Base-by-base conservation (phyloP, 2,797 vertebrate species). In the Microcaecilia unicolor region DNA sequence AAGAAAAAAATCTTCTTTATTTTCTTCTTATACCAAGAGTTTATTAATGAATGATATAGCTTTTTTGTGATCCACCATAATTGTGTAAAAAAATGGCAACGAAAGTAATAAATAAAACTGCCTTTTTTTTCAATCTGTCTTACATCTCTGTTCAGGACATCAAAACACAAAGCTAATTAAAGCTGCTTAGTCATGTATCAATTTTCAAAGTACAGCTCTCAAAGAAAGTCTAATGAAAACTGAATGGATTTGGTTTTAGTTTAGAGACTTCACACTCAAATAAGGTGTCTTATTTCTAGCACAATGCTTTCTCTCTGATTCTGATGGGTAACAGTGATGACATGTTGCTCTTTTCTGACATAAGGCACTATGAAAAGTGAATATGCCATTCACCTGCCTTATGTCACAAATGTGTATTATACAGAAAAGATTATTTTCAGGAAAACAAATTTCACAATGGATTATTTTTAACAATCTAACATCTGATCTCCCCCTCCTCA, bases 101-200 rank as follows among this genome's bases (percentile, higher is more conserved):
- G 71, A 64, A 75, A 72, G 59, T 69, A 74, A 87, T 87, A 88
- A 89, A 88, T 83, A 86, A 79, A 86, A 75, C 64, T 68, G 61
- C 67, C 25, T 39, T 39, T 28, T 48, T 72, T 64, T 68, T 35
- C 34, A 72, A 74, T 71, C 69, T 76, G 66, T 76, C 33, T 68
- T 77, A 81, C 77, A 68, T 50, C 41, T 73, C 34, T 12, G 65
- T 77, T 79, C 62, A 48, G 72, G 62, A 69, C 50, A 65, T 52
- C 65, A 18, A 31, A 54, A 72, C 64, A 44, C 34, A 56, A 48
- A 66, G 64, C 61, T 58, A 58, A 53, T 51, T 57, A 31, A 58
- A 52, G 48, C 60, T 65, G 67, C 36, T 68, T 66, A 70, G 68
- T 60, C 52, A 64, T 65, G 61, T 52, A 64, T 37, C 2, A 32